These are phyloP conservation scores for Hyposoter didymator DNA, from an alignment of 2,888 invertebrate species.

Conservation along the genomic window DNA sequence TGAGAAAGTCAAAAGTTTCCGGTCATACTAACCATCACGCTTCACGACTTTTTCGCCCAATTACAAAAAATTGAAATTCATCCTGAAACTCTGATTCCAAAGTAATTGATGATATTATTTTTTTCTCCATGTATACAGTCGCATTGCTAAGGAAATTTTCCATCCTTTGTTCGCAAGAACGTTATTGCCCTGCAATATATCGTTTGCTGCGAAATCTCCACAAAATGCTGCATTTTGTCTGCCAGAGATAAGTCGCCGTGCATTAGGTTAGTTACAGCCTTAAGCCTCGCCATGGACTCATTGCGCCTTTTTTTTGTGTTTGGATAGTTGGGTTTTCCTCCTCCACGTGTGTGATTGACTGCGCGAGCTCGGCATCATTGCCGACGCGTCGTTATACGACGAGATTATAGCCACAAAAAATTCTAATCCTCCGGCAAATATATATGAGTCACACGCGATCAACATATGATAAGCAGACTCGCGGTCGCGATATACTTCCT, in stretches of 20 bases:
- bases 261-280: not conserved
- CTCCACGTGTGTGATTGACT: not conserved
- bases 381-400: not conserved
- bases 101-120: no score
- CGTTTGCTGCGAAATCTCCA: no score
- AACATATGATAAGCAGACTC: not conserved
- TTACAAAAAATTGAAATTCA: no score
- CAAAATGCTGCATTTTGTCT: not conserved
- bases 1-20: not conserved
- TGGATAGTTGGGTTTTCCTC: not conserved
- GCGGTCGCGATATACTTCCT: not conserved
- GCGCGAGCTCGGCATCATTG: not conserved
- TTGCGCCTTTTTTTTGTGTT: not conserved
- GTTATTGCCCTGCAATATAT: no score
- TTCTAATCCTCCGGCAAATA: not conserved
- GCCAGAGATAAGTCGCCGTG: not conserved
- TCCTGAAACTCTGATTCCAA: no score
- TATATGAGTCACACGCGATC: not conserved
- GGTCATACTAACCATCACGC: not conserved
- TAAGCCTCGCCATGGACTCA: slow-evolving; percentile 1
- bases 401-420: not conserved
- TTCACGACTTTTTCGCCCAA: no score
- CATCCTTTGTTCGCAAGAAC: no score
- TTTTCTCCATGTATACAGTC: no score
- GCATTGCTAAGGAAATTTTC: no score